Percentiles rank a stretch among this genome's conserved stretches.
phyloP scores from a whole-genome alignment of 2,888 invertebrate species.

The Ptychoptera contaminata region DNA sequence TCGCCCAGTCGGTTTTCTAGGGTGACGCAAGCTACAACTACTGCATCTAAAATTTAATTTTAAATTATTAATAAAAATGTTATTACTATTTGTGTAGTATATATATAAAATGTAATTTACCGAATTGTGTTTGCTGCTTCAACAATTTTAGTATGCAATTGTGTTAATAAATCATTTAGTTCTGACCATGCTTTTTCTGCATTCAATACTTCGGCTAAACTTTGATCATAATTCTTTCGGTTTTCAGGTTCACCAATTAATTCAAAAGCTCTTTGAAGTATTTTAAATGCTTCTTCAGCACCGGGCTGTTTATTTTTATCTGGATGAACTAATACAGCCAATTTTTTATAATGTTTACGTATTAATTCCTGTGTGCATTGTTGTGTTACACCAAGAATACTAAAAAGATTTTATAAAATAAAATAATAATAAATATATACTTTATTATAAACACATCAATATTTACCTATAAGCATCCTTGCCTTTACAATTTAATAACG shows the following conservation, averaged over 20 bases:
- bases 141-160: constrained; percentile 85
- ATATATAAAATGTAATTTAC: constrained; percentile 17
- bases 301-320: constrained; percentile 92
- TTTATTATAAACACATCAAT: not conserved
- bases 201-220: constrained; percentile 57
- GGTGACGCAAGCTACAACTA: constrained; percentile 82
- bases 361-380: constrained; percentile 87
- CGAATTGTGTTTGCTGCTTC: constrained; percentile 84
- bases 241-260: constrained; percentile 80
- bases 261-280: constrained; percentile 87
- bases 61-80: too few relatives aligned
- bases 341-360: constrained; percentile 83
- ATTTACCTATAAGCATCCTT: constrained; percentile 83
- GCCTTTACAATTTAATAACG: constrained; percentile 81
- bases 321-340: constrained; percentile 89
- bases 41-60: constrained; percentile 55
- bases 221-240: constrained; percentile 55
- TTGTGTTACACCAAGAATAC: constrained; percentile 75
- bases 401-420: constrained; percentile 19
- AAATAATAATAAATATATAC: not conserved
- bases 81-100: not conserved
- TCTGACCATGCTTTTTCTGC: constrained; percentile 81
- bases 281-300: constrained; percentile 92
- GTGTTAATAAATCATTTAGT: constrained; percentile 70
- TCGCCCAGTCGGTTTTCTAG: constrained; percentile 68